These are phyloP conservation scores for Lasioglossum albipes DNA, from an alignment of 1,140 invertebrate genomes.

Conservation along the genomic window DNA sequence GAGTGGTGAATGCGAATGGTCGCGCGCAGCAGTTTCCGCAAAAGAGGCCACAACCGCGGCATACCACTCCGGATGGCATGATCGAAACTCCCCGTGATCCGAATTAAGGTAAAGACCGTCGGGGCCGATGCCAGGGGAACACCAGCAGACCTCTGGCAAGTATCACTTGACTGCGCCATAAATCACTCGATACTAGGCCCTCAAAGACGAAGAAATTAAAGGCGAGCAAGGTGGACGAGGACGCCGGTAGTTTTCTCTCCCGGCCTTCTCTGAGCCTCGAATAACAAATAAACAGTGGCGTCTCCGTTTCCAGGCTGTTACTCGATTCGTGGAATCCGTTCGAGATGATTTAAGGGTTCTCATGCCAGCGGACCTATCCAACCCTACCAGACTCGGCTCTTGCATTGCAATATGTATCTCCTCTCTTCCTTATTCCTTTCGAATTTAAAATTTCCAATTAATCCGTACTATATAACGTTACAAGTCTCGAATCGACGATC, in stretches of 20 bases:
- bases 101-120: conserved; percentile 20
- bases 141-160: conserved; percentile 39
- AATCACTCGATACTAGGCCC: conserved; percentile 51
- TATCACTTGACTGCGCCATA: conserved; percentile 54
- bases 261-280: conserved; percentile 5
- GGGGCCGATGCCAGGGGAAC: neutral
- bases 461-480: no score
- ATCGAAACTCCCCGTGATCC: conserved; percentile 27
- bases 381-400: no score
- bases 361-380: neutral
- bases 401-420: no score
- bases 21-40: no score
- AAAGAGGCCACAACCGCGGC: neutral
- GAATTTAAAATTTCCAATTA: no score
- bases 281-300: conserved; percentile 52
- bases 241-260: conserved; percentile 13
- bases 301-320: conserved; percentile 25
- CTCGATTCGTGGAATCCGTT: conserved; percentile 25
- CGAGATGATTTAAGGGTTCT: conserved; percentile 26
- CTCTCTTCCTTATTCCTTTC: no score
- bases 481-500: no score
- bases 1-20: no score
- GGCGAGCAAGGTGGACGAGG: conserved; percentile 26
- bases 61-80: neutral
- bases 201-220: conserved; percentile 42